Conservation (phyloP, 2,888 invertebrate species). For the Dione juno region DNA sequence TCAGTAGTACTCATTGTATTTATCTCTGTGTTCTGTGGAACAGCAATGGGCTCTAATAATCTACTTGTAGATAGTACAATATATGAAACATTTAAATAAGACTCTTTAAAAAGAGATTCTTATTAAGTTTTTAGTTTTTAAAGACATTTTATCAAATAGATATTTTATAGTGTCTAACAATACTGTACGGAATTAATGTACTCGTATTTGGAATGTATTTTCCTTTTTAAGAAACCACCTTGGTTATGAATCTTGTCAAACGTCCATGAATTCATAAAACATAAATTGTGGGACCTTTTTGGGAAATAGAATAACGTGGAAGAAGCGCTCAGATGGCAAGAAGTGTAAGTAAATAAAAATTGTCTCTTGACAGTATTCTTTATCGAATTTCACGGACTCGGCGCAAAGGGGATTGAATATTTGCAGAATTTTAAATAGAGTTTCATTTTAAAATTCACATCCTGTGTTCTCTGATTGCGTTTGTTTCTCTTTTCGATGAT, state of each 20-base stretch:
- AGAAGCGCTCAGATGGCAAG: conserved; percentile 4
- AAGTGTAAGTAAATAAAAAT: conserved; percentile 22
- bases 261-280: not conserved
- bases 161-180: too few species aligned
- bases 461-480: conserved; percentile 35
- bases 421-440: conserved; percentile 38
- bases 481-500: conserved; percentile 32
- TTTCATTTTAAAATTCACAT: conserved; percentile 34
- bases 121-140: too few species aligned
- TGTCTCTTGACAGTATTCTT: conserved; percentile 1
- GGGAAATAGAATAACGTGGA: conserved; percentile 23
- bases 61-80: too few species aligned
- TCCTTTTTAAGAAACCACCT: not conserved
- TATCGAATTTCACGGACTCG: not conserved
- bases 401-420: conserved; percentile 34
- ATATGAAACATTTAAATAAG: not conserved
- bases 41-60: too few species aligned
- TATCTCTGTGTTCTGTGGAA: not conserved
- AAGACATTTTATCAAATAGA: too few species aligned
- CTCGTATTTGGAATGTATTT: too few species aligned
- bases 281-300: conserved; percentile 11
- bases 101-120: too few species aligned
- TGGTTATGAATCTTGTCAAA: not conserved
- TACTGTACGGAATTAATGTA: too few species aligned
- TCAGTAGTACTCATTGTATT: not conserved